phyloP scores from a whole-genome alignment of 2,113 vertebrate species.

The Ondatra zibethicus region DNA sequence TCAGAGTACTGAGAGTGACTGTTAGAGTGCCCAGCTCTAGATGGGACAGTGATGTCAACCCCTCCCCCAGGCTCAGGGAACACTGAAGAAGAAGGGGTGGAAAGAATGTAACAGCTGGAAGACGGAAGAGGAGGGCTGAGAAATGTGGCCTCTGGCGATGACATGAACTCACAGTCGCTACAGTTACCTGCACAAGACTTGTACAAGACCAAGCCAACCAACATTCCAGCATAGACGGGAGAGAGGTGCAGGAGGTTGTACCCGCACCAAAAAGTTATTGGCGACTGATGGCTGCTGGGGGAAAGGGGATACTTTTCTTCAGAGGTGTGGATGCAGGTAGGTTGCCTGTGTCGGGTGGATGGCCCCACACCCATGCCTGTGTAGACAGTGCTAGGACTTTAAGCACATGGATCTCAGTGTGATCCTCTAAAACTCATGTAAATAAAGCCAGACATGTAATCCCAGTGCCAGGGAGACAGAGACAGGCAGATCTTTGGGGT shows the following conservation, averaged over 20 bases:
- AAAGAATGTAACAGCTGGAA: background rate
- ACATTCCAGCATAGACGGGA: too few species aligned
- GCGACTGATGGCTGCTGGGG: background rate
- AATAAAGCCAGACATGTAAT: background rate
- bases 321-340: background rate
- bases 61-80: background rate
- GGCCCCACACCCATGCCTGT: background rate
- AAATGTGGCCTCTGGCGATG: background rate
- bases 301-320: background rate
- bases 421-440: background rate
- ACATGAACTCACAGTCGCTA: background rate
- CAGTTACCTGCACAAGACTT: background rate
- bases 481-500: background rate
- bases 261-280: background rate
- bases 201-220: background rate
- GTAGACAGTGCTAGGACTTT: background rate
- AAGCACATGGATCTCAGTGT: background rate
- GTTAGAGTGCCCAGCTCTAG: background rate
- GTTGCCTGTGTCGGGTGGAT: too few species aligned
- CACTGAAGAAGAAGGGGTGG: background rate
- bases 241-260: background rate
- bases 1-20: background rate
- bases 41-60: background rate
- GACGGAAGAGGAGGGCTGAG: background rate
- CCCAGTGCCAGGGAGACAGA: background rate